These are phyloP conservation scores for Tiliqua scincoides DNA, from an alignment of 2,113 vertebrate genomes.

Conservation along the genomic window DNA sequence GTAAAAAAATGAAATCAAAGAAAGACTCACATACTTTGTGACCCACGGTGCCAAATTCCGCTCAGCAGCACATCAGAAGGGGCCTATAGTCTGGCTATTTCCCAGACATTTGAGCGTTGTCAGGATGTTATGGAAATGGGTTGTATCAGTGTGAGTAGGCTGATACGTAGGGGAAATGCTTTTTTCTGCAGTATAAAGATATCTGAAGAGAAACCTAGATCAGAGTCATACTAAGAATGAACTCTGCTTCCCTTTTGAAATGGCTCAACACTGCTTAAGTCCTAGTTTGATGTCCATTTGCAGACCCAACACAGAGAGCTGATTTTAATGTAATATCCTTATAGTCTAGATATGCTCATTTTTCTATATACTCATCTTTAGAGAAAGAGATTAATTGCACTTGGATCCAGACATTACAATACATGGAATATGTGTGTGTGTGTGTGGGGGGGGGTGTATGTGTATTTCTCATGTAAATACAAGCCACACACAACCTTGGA, in stretches of 20 bases:
- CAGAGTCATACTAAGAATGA: no score
- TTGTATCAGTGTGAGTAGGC: not conserved
- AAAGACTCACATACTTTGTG: not conserved
- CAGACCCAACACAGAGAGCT: not conserved
- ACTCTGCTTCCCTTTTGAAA: not conserved
- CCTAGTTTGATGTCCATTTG: not conserved
- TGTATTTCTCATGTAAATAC: no score
- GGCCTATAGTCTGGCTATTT: not conserved
- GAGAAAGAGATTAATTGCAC: not conserved
- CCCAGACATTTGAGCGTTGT: no score
- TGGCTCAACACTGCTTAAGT: not conserved
- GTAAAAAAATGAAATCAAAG: not conserved
- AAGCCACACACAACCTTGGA: no score
- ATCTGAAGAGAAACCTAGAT: no score
- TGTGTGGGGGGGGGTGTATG: no score
- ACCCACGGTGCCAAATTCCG: not conserved
- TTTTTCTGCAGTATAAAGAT: not conserved
- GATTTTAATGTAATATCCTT: not conserved
- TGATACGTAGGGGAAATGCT: not conserved
- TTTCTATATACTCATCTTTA: not conserved
- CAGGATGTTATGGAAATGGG: no score
- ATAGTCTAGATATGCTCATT: not conserved
- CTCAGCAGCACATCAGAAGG: not conserved
- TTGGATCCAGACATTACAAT: no score
- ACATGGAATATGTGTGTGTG: no score